Evolutionary conservation across 2,888 invertebrate genomes (phyloP).

Genomic region (Eupithecia inturbata): DNA sequence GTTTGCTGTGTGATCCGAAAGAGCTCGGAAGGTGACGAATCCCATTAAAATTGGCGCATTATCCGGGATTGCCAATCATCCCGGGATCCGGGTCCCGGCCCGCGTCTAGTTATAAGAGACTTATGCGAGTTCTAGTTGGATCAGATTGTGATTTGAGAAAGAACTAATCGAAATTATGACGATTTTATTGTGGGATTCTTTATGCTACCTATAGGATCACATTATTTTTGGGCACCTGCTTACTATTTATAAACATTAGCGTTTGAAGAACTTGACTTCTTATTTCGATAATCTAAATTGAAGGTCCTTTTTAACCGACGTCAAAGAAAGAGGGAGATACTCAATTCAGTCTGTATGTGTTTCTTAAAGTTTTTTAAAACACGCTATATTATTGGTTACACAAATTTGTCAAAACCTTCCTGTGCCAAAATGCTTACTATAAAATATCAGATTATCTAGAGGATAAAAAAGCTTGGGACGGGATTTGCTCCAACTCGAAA

Average conservation of each 20-base stretch:
- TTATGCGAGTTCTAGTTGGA: slow-evolving; percentile 24
- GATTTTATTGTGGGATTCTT: background rate
- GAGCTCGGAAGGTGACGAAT: slow-evolving; percentile 54
- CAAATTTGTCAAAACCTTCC: too few relatives aligned
- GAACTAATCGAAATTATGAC: background rate
- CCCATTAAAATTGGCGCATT: slow-evolving; percentile 62
- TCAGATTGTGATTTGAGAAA: slow-evolving; percentile 3
- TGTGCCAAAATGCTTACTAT: too few relatives aligned
- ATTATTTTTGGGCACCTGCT: too few relatives aligned
- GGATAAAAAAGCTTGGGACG: too few relatives aligned
- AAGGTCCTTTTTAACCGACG: too few relatives aligned
- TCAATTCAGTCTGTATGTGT: too few relatives aligned
- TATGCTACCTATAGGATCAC: background rate
- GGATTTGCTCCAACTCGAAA: too few relatives aligned
- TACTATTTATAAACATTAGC: background rate
- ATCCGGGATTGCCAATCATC: slow-evolving; percentile 73
- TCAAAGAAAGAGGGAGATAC: too few relatives aligned
- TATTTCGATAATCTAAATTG: background rate
- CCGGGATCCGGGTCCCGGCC: slow-evolving; percentile 68
- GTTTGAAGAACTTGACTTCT: background rate
- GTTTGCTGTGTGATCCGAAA: slow-evolving; percentile 42
- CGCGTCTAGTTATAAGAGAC: slow-evolving; percentile 69
- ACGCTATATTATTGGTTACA: too few relatives aligned
- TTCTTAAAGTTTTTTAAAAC: too few relatives aligned
- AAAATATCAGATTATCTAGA: too few relatives aligned